Evolutionary conservation across 2,113 vertebrate genomes (phyloP).

Genomic region (Okapia johnstoni): DNA sequence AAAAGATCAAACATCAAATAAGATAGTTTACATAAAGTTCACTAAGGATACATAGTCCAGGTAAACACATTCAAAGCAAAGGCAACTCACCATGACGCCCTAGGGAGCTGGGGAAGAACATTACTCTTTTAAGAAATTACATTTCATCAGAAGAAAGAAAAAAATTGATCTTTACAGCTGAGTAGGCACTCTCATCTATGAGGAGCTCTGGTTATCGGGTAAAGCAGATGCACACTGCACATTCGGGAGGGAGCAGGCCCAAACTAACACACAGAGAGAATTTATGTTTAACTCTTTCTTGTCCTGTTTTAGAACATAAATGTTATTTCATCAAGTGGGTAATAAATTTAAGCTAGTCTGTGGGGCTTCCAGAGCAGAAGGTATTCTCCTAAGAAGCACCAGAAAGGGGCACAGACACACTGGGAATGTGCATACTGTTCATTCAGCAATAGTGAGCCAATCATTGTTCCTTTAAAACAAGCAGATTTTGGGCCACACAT

Average conservation of each 20-base stretch:
- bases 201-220: neutral
- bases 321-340: neutral
- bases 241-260: neutral
- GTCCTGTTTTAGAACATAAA: neutral
- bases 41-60: neutral
- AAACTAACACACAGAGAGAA: neutral
- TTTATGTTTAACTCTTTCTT: neutral
- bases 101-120: neutral
- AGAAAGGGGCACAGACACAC: neutral
- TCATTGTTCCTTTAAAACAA: neutral
- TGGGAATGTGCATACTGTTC: neutral
- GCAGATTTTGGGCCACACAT: neutral
- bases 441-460: neutral
- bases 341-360: neutral
- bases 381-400: neutral
- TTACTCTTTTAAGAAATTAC: neutral
- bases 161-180: neutral
- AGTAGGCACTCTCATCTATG: neutral
- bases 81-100: neutral
- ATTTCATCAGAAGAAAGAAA: neutral
- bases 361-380: neutral
- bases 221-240: neutral
- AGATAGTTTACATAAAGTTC: neutral
- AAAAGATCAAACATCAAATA: neutral
- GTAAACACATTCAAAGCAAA: neutral